Conservation (phyloP, 64 coral and sea anemone genomes). For the Porites australiensis region DNA sequence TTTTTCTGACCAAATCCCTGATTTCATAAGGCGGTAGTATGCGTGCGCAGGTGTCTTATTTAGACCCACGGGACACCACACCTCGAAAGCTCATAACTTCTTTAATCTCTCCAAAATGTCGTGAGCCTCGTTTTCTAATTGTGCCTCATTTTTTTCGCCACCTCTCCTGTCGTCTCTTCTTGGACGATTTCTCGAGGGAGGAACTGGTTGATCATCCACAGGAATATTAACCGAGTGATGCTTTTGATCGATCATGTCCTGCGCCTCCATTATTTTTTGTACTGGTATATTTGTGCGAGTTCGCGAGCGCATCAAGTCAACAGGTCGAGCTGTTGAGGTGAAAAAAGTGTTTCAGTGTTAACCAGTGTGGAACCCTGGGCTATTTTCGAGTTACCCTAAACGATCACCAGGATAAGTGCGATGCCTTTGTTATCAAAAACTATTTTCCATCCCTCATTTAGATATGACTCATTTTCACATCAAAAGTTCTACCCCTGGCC, state of each 20-base stretch:
- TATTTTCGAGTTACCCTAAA: not conserved
- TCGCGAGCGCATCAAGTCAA: slow-evolving; percentile 80
- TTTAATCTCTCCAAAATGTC: slow-evolving; percentile 88
- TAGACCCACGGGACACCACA: not conserved
- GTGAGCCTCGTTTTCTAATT: slow-evolving; percentile 77
- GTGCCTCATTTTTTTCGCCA: slow-evolving; percentile 51
- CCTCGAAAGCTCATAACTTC: slow-evolving; percentile 52
- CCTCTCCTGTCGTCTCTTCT: slow-evolving; percentile 21
- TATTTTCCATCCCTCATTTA: no score
- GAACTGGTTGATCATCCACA: slow-evolving; percentile 49
- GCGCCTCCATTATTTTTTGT: slow-evolving; percentile 80
- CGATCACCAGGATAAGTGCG: no score
- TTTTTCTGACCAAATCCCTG: no score
- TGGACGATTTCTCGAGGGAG: slow-evolving; percentile 70
- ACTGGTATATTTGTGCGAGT: slow-evolving; percentile 93
- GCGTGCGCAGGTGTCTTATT: not conserved
- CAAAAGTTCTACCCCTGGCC: no score
- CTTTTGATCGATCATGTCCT: slow-evolving; percentile 47
- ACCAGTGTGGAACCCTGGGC: no score
- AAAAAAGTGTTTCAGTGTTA: not conserved
- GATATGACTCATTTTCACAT: no score
- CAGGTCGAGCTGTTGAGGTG: slow-evolving; percentile 71
- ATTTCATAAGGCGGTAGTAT: not conserved
- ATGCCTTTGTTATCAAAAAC: no score
- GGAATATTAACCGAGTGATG: slow-evolving; percentile 65